phyloP scores from a whole-genome alignment of 1,140 invertebrate genomes.

The Ladona fulva region DNA sequence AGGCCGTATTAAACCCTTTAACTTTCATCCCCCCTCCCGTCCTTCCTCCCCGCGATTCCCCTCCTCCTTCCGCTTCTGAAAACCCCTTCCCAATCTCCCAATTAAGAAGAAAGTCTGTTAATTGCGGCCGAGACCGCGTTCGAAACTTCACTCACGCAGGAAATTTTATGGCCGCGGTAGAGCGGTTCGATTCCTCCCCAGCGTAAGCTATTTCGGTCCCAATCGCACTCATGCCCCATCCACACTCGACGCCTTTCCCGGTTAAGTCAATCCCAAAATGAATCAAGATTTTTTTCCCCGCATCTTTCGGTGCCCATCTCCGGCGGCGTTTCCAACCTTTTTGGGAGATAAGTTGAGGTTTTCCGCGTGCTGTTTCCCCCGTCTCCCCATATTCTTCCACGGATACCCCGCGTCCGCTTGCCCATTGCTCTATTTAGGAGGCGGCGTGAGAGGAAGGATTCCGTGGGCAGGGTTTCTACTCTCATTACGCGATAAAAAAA shows the following conservation, averaged over 20 bases:
- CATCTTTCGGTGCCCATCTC: too few species aligned
- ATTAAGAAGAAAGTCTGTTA: conserved; percentile 10
- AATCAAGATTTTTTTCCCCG: too few species aligned
- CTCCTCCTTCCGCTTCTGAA: background rate
- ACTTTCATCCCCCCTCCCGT: background rate
- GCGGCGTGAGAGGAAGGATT: too few species aligned
- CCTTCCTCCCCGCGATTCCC: background rate
- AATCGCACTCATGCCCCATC: background rate
- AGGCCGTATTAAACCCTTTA: conserved; percentile 9
- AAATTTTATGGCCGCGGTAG: background rate
- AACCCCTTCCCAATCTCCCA: conserved; percentile 3
- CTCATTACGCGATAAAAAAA: too few species aligned
- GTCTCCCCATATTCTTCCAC: too few species aligned
- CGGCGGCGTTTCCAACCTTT: too few species aligned
- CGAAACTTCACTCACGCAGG: background rate
- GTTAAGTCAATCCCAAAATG: too few species aligned
- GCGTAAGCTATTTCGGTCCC: background rate
- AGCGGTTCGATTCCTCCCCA: background rate
- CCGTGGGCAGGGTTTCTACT: too few species aligned
- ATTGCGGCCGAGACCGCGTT: background rate
- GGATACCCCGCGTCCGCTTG: too few species aligned
- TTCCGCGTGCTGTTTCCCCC: background rate
- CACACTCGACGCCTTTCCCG: background rate
- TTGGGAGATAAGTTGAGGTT: too few species aligned
- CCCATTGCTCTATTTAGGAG: too few species aligned